Conservation (phyloP, 2,797 vertebrate genomes). For the Bucorvus abyssinicus region DNA sequence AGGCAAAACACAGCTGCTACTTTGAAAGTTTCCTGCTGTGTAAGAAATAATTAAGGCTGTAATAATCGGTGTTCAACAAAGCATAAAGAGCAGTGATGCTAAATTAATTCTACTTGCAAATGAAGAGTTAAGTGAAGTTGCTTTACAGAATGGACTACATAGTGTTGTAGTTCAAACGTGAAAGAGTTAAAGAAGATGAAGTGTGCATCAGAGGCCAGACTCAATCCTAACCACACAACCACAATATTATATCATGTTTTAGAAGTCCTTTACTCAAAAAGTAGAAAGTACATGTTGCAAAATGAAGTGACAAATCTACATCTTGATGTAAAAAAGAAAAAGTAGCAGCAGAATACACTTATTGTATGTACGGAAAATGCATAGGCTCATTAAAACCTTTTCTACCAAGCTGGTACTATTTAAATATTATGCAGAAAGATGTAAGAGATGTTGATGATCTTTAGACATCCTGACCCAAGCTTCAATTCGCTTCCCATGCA, state of each 20-base stretch:
- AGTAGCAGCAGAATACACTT: background rate
- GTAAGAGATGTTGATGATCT: rapidly evolving
- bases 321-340: background rate
- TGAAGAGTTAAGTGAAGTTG: background rate
- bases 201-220: background rate
- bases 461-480: background rate
- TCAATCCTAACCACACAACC: background rate
- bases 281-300: background rate
- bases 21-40: constrained; percentile 56
- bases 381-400: background rate
- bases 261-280: background rate
- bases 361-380: background rate
- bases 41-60: constrained; percentile 65
- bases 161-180: background rate
- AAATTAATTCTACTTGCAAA: constrained; percentile 37
- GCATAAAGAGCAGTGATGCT: constrained; percentile 30
- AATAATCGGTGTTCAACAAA: constrained; percentile 22
- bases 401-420: background rate
- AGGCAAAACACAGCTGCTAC: constrained; percentile 63
- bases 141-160: background rate
- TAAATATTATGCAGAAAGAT: background rate
- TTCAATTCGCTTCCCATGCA: background rate
- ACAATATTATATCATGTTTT: background rate
- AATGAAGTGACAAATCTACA: background rate
- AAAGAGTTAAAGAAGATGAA: background rate